Percentiles rank a stretch among this genome's conserved stretches.
phyloP scores from a whole-genome alignment of 2,888 invertebrate genomes.

The Pandemis heparana region DNA sequence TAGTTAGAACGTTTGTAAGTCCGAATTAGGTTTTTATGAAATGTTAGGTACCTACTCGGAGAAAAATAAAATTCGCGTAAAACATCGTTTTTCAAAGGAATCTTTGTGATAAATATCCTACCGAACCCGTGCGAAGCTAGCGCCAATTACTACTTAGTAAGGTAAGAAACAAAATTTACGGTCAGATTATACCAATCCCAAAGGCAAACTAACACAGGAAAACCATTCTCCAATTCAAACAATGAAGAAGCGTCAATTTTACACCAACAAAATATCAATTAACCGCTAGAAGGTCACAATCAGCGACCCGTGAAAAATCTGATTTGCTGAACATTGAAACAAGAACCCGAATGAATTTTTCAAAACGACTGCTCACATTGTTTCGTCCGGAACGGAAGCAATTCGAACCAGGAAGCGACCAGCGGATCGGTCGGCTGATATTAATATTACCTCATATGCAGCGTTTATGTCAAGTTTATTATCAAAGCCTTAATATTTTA shows the following conservation, averaged over 20 bases:
- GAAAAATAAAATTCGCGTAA: too few species aligned
- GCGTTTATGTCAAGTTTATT: conserved; percentile 7
- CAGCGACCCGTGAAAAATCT: conserved; percentile 36
- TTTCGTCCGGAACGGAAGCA: conserved; percentile 73
- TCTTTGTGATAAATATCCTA: too few species aligned
- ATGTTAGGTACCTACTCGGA: not conserved
- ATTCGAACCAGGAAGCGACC: conserved; percentile 71
- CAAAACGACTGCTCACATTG: conserved; percentile 47
- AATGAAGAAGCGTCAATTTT: conserved; percentile 25
- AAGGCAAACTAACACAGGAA: conserved; percentile 15
- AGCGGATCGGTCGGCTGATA: conserved; percentile 62
- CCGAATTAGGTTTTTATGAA: not conserved
- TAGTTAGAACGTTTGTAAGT: too few species aligned
- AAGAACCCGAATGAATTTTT: conserved; percentile 47
- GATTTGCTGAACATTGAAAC: conserved; percentile 42
- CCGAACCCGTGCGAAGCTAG: too few species aligned
- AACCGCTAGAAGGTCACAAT: conserved; percentile 29
- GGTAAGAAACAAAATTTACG: not conserved
- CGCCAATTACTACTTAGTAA: too few species aligned
- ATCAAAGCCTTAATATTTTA: conserved; percentile 6
- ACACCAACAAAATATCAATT: conserved; percentile 22
- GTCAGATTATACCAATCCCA: not conserved
- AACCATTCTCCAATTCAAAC: conserved; percentile 17
- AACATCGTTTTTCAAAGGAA: too few species aligned
- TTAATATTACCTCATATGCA: conserved; percentile 70